Percentiles rank a stretch among this genome's conserved stretches.
These are phyloP conservation scores for Poeciliopsis occidentalis DNA, from an alignment of 2,113 vertebrate genomes.

Conservation along the genomic window DNA sequence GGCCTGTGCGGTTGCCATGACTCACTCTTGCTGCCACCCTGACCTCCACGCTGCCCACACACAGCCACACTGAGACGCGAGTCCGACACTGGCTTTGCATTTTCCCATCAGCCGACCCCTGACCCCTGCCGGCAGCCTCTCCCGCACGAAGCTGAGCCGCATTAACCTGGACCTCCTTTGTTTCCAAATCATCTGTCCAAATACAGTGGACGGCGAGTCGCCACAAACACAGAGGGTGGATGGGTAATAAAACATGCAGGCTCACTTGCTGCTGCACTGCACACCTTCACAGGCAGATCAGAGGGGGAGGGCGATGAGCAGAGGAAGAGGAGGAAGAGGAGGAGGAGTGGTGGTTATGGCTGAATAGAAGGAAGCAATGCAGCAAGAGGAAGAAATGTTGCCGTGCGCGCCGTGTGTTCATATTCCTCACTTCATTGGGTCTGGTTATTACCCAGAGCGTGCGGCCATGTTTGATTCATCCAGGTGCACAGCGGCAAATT, in stretches of 20 bases:
- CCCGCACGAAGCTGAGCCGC: slow-evolving; percentile 46
- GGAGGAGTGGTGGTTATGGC: background rate
- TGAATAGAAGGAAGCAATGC: slow-evolving; percentile 20
- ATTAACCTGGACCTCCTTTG: slow-evolving; percentile 61
- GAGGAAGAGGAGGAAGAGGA: slow-evolving; percentile 24
- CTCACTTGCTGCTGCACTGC: slow-evolving; percentile 47
- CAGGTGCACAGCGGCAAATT: slow-evolving; percentile 70
- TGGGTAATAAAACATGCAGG: slow-evolving; percentile 54
- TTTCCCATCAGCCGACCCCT: slow-evolving; percentile 65
- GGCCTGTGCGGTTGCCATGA: slow-evolving; percentile 56
- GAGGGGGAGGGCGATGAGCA: slow-evolving; percentile 28
- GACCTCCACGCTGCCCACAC: slow-evolving; percentile 68
- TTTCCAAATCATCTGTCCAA: slow-evolving; percentile 40
- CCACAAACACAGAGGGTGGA: slow-evolving; percentile 6
- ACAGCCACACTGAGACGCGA: slow-evolving; percentile 41
- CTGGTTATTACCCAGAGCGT: slow-evolving; percentile 61
- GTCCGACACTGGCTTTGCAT: slow-evolving; percentile 39
- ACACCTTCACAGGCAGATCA: slow-evolving; percentile 46
- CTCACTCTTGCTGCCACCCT: slow-evolving; percentile 60
- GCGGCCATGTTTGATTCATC: slow-evolving; percentile 80
- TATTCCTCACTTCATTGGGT: slow-evolving; percentile 63
- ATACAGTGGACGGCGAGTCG: slow-evolving; percentile 28
- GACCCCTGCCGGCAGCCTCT: slow-evolving; percentile 56
- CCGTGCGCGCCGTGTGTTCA: slow-evolving; percentile 52
- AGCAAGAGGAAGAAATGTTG: slow-evolving; percentile 39